These are phyloP conservation scores for Capreolus pygargus DNA, from an alignment of 2,113 vertebrate genomes.

Conservation along the genomic window DNA sequence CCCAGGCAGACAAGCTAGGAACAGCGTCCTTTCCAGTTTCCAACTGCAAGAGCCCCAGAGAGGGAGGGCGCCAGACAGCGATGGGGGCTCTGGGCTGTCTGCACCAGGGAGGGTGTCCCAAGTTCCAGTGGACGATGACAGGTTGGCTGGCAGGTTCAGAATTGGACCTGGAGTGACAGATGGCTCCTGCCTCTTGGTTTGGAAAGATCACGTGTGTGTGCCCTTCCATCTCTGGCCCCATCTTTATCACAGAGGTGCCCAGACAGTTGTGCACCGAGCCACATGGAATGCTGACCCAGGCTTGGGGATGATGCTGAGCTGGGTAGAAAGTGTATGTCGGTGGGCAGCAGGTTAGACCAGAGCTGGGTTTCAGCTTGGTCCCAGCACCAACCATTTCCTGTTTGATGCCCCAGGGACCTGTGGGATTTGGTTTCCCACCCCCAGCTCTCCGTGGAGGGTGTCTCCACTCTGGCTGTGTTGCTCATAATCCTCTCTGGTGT, in stretches of 20 bases:
- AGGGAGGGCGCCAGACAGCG: neutral
- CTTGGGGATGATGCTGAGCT: neutral
- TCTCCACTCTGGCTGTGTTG: neutral
- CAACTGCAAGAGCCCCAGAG: neutral
- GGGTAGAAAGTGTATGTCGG: neutral
- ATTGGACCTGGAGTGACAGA: neutral
- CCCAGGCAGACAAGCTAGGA: neutral
- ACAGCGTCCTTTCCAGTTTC: neutral
- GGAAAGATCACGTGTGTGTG: neutral
- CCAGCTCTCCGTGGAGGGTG: neutral
- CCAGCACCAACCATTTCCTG: conserved; percentile 25
- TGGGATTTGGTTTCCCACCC: conserved; percentile 51
- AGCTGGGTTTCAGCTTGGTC: conserved; percentile 19
- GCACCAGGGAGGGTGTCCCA: neutral
- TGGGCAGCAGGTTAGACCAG: neutral
- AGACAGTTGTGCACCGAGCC: neutral
- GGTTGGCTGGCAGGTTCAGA: neutral
- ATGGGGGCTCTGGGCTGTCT: neutral
- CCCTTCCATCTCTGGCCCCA: neutral
- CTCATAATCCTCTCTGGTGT: neutral
- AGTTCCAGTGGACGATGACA: neutral
- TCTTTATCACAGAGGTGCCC: neutral
- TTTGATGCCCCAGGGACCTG: conserved; percentile 32
- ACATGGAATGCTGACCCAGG: neutral
- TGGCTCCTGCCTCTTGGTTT: neutral